Evolutionary conservation across 2,797 vertebrate genomes (phyloP).

Genomic region (Phalanger gymnotis): DNA sequence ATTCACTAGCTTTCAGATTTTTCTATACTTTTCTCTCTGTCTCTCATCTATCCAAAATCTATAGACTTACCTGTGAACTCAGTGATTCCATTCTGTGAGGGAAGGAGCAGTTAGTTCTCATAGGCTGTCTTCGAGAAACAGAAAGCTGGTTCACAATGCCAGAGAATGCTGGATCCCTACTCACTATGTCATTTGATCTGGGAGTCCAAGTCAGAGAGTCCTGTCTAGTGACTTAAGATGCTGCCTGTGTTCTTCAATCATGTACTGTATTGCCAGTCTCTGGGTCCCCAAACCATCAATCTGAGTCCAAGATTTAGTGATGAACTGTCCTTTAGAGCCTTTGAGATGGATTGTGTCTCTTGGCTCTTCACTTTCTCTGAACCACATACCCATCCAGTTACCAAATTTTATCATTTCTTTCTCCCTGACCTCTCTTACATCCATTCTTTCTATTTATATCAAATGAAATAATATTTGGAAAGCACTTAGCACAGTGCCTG

Average conservation of each 20-base stretch:
- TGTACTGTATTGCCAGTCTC: not conserved
- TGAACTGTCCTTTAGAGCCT: not conserved
- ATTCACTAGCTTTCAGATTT: not conserved
- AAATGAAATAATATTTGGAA: not conserved
- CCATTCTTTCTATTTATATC: not conserved
- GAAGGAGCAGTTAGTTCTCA: slow-evolving; percentile 3
- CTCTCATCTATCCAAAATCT: not conserved
- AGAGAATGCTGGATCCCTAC: not conserved
- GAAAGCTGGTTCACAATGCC: not conserved
- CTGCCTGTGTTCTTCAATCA: not conserved
- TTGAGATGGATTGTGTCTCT: not conserved
- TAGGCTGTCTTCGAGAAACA: not conserved
- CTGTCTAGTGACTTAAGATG: not conserved
- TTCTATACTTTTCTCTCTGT: not conserved
- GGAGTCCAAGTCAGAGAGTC: not conserved
- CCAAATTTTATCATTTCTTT: not conserved
- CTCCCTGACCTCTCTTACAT: not conserved
- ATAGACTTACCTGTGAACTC: not conserved
- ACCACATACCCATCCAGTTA: not conserved
- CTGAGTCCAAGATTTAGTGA: not conserved
- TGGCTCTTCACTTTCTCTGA: not conserved
- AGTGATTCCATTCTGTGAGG: not conserved
- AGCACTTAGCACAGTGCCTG: not conserved
- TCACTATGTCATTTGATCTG: not conserved
- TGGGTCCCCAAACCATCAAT: not conserved